Conservation (phyloP, 1,140 invertebrate species). For the Helicoverpa zea region DNA sequence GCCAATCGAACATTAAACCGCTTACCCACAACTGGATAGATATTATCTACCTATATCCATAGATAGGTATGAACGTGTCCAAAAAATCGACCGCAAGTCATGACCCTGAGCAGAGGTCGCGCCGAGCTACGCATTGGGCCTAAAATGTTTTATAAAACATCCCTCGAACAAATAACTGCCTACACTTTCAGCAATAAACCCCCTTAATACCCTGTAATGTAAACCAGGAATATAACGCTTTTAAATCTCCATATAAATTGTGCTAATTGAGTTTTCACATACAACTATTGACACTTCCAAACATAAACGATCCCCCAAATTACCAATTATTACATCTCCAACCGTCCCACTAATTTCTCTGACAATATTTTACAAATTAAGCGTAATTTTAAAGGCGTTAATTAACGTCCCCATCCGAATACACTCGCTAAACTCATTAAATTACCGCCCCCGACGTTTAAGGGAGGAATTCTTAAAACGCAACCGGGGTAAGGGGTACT, state of each 20-base stretch:
- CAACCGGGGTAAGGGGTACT: slow-evolving; percentile 52
- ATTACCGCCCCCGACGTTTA: slow-evolving; percentile 62
- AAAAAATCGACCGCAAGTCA: background rate
- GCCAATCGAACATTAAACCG: too few species aligned
- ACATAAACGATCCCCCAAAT: background rate
- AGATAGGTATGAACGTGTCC: background rate
- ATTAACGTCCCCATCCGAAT: slow-evolving; percentile 50
- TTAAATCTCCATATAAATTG: slow-evolving; percentile 3
- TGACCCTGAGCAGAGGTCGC: background rate
- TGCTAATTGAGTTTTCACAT: slow-evolving; percentile 2
- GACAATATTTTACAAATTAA: slow-evolving; percentile 49
- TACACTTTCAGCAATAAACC: too few species aligned
- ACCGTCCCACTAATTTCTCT: slow-evolving; percentile 32
- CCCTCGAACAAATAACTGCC: too few species aligned
- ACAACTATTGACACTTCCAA: background rate
- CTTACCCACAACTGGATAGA: too few species aligned
- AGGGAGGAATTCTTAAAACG: slow-evolving; percentile 67
- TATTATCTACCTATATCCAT: background rate
- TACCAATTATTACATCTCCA: slow-evolving; percentile 26
- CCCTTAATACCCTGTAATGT: too few species aligned
- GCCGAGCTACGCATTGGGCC: background rate
- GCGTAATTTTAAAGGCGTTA: slow-evolving; percentile 43
- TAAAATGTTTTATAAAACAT: slow-evolving; percentile 9
- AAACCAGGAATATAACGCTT: background rate
- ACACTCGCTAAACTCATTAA: slow-evolving; percentile 57